A percentile compares a stretch with the other conserved stretches of the same genome.
phyloP scores from a whole-genome alignment of 2,888 invertebrate genomes.

The Drosophila meridiana region DNA sequence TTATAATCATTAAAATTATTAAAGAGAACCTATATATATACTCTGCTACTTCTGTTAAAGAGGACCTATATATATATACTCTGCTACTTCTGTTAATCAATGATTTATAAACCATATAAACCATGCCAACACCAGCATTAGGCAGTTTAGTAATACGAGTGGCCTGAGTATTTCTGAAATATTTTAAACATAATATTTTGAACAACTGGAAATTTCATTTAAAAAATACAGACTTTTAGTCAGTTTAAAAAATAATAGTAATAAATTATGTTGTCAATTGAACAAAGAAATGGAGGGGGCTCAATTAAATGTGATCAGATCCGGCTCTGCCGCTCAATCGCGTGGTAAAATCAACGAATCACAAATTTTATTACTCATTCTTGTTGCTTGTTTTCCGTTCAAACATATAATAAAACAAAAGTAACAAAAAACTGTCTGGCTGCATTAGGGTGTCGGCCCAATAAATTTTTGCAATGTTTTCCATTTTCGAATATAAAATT shows the following conservation, averaged over 20 bases:
- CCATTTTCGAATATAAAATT: conserved; percentile 6
- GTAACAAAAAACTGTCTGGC: conserved; percentile 12
- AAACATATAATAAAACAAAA: conserved; percentile 14
- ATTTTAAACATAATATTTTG: background rate
- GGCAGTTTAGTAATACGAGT: background rate
- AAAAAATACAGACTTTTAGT: background rate
- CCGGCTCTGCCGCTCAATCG: conserved; percentile 45
- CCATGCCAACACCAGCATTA: too few relatives aligned
- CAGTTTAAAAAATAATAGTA: background rate
- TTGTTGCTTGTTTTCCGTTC: conserved; percentile 20
- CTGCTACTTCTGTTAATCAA: too few relatives aligned
- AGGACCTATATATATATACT: too few relatives aligned
- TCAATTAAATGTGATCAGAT: conserved; percentile 24
- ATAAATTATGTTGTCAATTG: conserved; percentile 1
- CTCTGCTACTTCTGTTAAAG: too few relatives aligned
- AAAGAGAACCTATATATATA: too few relatives aligned
- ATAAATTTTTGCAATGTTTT: conserved; percentile 61
- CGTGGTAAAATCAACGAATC: conserved; percentile 69
- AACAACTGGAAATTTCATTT: background rate
- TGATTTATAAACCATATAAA: too few relatives aligned
- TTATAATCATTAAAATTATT: too few relatives aligned
- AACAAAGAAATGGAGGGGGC: conserved; percentile 14
- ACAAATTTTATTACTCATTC: conserved; percentile 72
- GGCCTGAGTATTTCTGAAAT: background rate
- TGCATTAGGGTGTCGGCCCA: conserved; percentile 64